Percentiles rank a stretch among this genome's conserved stretches.
phyloP scores from a whole-genome alignment of 1,140 invertebrate genomes.

The Ephestia elutella region DNA sequence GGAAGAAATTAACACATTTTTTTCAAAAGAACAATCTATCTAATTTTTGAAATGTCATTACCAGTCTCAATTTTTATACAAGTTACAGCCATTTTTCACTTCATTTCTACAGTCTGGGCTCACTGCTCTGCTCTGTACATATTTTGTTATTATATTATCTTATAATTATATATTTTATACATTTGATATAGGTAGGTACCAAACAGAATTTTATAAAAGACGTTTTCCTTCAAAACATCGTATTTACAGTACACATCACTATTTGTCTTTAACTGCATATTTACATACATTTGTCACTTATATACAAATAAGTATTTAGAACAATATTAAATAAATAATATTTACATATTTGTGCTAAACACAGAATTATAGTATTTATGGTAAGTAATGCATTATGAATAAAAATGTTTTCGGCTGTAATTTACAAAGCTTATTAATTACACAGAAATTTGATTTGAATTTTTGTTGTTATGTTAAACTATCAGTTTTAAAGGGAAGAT shows the following conservation, averaged over 20 bases:
- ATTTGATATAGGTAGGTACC: constrained; percentile 30
- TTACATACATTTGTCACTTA: constrained; percentile 26
- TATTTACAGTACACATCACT: constrained; percentile 57
- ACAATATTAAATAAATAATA: neutral
- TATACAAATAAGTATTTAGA: constrained; percentile 9
- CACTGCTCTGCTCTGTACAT: constrained; percentile 38
- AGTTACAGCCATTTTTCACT: neutral
- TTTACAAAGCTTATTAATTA: neutral
- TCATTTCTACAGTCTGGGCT: constrained; percentile 41
- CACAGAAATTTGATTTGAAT: neutral
- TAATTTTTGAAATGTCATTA: no score
- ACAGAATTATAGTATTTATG: neutral
- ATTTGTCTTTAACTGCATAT: constrained; percentile 54
- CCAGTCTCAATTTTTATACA: no score
- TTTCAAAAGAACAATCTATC: neutral
- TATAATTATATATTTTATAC: constrained; percentile 19
- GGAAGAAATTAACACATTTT: neutral
- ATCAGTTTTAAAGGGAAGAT: neutral
- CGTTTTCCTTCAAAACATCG: constrained; percentile 24
- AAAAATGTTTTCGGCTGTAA: neutral
- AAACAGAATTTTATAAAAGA: constrained; percentile 25
- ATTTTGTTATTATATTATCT: constrained; percentile 15
- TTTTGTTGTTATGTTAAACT: neutral
- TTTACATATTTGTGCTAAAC: neutral
- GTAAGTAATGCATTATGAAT: neutral